phyloP scores from a whole-genome alignment of 2,888 invertebrate species.

The Metallyticus violacea region DNA sequence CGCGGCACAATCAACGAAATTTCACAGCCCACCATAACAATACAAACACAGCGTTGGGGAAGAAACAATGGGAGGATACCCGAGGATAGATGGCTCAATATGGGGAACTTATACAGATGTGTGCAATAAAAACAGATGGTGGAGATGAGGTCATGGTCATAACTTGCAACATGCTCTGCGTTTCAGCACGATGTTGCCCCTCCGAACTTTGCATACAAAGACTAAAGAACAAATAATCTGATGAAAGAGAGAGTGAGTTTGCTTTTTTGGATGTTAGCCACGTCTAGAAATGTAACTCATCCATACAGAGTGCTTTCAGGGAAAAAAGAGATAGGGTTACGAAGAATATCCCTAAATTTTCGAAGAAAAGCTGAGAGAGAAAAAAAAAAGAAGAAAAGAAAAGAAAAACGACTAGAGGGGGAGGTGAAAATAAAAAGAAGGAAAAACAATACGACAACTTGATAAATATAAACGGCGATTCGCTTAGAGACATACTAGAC shows the following conservation, averaged over 20 bases:
- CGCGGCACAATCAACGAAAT: neutral
- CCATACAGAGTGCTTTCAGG: neutral
- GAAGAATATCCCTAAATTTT: neutral
- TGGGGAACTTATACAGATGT: neutral
- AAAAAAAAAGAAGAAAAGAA: neutral
- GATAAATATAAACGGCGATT: neutral
- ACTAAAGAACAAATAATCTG: neutral
- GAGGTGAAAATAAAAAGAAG: neutral
- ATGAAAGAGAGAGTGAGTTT: neutral
- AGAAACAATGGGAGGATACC: neutral
- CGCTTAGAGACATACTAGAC: neutral
- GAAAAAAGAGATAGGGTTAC: too few species aligned
- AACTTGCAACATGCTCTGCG: neutral
- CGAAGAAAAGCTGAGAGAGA: neutral
- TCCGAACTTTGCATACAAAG: neutral
- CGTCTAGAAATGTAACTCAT: neutral
- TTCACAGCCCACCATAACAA: neutral
- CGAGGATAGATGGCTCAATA: neutral
- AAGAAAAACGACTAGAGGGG: neutral
- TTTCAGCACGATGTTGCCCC: neutral
- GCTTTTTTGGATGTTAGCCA: neutral
- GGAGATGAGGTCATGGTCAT: too few species aligned
- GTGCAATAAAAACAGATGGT: neutral
- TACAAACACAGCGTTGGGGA: too few species aligned
- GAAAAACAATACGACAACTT: neutral